phyloP scores from a whole-genome alignment of 2,888 invertebrate species.

The Pediacus dermestoides region DNA sequence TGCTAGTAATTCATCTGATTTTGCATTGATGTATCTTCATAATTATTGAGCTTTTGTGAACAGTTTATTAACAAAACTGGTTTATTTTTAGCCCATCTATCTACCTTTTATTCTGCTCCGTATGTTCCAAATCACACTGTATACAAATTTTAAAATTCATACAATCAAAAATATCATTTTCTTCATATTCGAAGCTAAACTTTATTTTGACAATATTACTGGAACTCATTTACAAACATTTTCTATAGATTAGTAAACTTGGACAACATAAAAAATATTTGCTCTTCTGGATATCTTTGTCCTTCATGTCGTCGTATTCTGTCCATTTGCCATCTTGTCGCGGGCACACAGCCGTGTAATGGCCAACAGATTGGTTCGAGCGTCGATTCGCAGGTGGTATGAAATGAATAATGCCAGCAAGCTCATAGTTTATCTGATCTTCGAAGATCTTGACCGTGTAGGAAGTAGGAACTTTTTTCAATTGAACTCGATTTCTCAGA shows the following conservation, averaged over 20 bases:
- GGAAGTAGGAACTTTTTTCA: neutral
- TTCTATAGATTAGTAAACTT: slow-evolving; percentile 1
- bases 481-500: slow-evolving; percentile 1
- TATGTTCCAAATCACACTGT: too few species aligned
- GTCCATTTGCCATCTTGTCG: neutral
- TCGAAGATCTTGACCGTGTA: neutral
- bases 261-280: neutral
- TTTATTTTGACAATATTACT: too few species aligned
- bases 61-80: too few species aligned
- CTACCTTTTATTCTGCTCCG: too few species aligned
- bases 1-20: too few species aligned
- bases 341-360: slow-evolving; percentile 2
- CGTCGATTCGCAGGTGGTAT: neutral
- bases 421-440: neutral
- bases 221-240: too few species aligned
- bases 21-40: too few species aligned
- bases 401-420: neutral
- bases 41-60: too few species aligned
- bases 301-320: neutral
- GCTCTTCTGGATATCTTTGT: neutral
- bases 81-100: too few species aligned
- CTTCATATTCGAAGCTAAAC: too few species aligned
- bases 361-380: neutral
- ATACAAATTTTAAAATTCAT: too few species aligned
- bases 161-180: too few species aligned